Percentiles rank a stretch among this genome's conserved stretches.
Conservation (phyloP, 2,888 invertebrate genomes). For the Brenthis ino region DNA sequence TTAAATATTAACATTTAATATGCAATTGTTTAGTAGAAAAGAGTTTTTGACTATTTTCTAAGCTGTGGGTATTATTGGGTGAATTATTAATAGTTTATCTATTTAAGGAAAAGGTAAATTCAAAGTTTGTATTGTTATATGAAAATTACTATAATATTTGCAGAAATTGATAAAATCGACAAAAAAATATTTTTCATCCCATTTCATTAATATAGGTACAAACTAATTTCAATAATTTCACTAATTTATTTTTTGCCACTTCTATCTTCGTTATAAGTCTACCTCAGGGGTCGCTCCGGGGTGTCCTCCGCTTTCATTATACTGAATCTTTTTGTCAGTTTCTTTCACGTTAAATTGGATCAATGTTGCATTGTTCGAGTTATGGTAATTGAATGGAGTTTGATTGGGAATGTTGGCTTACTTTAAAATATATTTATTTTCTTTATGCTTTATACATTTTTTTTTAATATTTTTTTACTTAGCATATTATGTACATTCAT, state of each 20-base stretch:
- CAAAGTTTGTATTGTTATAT: no score
- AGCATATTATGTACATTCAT: not conserved
- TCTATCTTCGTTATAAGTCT: constrained; percentile 1
- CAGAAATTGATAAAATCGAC: no score
- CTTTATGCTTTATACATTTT: constrained; percentile 6
- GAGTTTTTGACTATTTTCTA: no score
- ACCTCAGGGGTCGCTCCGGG: constrained; percentile 61
- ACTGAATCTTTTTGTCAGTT: constrained; percentile 66
- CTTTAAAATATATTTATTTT: constrained; percentile 15
- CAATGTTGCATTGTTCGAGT: constrained; percentile 66
- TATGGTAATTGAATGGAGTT: constrained; percentile 65
- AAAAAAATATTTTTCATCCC: no score
- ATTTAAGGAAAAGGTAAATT: not conserved
- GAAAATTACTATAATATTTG: no score
- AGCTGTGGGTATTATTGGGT: no score
- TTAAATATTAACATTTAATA: no score
- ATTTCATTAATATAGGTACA: not conserved
- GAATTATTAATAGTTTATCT: not conserved
- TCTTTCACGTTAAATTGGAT: constrained; percentile 71
- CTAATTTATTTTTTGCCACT: constrained; percentile 3
- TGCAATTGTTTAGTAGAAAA: no score
- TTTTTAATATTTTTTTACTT: not conserved
- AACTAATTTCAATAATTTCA: not conserved
- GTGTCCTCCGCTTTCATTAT: constrained; percentile 66
- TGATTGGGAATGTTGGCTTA: constrained; percentile 45